These are phyloP conservation scores for Spinus olivaceus DNA, from an alignment of 2,797 vertebrate species.

Conservation along the genomic window DNA sequence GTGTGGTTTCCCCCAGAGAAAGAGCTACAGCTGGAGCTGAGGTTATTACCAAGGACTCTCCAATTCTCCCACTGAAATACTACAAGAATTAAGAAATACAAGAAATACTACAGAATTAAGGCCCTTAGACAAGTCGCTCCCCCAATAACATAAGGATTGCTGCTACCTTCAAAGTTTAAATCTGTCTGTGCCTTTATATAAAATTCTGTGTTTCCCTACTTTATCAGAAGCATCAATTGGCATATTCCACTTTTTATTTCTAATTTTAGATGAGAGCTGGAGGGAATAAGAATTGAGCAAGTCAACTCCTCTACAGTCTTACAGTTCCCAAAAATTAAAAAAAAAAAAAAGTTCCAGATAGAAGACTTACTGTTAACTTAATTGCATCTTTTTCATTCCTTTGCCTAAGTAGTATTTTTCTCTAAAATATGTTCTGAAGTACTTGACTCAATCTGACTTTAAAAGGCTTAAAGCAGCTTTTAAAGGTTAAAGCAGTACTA, in stretches of 20 bases:
- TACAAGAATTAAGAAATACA: neutral
- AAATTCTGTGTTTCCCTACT: neutral
- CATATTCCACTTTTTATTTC: neutral
- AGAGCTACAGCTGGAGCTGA: neutral
- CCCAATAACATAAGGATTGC: neutral
- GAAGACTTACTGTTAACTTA: neutral
- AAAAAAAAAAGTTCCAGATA: neutral
- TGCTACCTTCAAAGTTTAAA: neutral
- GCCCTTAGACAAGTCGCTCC: neutral
- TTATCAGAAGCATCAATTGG: neutral
- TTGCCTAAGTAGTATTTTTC: neutral
- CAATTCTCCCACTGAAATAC: neutral
- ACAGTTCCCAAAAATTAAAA: neutral
- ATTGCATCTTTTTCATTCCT: neutral
- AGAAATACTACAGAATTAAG: neutral
- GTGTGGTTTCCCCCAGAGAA: neutral
- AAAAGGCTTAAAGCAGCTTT: neutral
- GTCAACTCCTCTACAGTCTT: neutral
- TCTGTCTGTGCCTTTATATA: neutral
- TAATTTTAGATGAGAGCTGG: neutral
- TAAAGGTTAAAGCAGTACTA: neutral
- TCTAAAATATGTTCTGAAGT: neutral
- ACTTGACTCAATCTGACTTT: neutral
- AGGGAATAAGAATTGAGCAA: neutral
- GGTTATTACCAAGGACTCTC: neutral